Evolutionary conservation across 2,888 invertebrate genomes (phyloP).

Genomic region (Troides helena): DNA sequence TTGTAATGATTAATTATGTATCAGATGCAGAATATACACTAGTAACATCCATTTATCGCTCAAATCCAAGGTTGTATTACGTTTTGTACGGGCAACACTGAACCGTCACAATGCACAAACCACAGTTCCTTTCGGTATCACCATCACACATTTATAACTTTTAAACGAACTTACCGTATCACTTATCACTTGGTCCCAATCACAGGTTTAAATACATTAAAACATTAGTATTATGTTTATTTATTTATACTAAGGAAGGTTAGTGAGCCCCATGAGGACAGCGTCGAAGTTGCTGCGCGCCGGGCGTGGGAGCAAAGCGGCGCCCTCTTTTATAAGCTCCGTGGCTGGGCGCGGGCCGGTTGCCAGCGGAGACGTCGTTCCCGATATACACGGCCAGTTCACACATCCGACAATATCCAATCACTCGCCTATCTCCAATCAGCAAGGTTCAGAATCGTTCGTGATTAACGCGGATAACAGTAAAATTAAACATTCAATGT

Average conservation of each 20-base stretch:
- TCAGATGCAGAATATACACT: constrained; percentile 39
- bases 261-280: constrained; percentile 78
- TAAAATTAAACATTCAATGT: constrained; percentile 34
- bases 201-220: constrained; percentile 54
- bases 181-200: constrained; percentile 78
- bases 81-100: constrained; percentile 59
- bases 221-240: constrained; percentile 47
- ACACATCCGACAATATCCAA: constrained; percentile 22
- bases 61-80: constrained; percentile 49
- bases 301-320: constrained; percentile 69
- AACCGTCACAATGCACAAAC: constrained; percentile 64
- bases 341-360: constrained; percentile 63
- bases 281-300: constrained; percentile 70
- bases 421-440: constrained; percentile 36
- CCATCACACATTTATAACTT: constrained; percentile 46
- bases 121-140: constrained; percentile 66
- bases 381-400: constrained; percentile 36
- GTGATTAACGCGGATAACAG: constrained; percentile 20
- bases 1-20: constrained; percentile 38
- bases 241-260: constrained; percentile 65
- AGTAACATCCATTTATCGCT: constrained; percentile 49
- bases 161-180: constrained; percentile 74
- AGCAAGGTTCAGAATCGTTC: constrained; percentile 40
- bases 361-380: constrained; percentile 56
- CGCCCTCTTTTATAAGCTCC: constrained; percentile 77